A percentile compares a stretch with the other conserved stretches of the same genome.
Conservation (phyloP, 2,888 invertebrate species). For the Ochropacha duplaris region DNA sequence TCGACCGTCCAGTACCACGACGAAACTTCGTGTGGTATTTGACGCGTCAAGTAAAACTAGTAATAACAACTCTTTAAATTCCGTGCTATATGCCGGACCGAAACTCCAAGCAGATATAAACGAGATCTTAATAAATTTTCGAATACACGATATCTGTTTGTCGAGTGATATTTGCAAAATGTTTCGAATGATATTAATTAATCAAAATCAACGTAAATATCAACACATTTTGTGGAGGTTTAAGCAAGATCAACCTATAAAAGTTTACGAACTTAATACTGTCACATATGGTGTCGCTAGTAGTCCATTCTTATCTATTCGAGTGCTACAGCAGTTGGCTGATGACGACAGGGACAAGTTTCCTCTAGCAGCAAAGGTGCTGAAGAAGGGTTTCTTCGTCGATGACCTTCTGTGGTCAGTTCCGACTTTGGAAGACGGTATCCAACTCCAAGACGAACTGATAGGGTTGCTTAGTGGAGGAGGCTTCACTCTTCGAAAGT, state of each 20-base stretch:
- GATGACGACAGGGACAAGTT: conserved; percentile 15
- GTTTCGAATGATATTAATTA: conserved; percentile 10
- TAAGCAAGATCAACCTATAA: conserved; percentile 10
- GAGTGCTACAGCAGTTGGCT: conserved; percentile 15
- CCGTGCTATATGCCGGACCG: conserved; percentile 10
- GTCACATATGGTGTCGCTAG: too few species aligned
- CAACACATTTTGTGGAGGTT: conserved; percentile 23
- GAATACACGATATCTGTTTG: conserved; percentile 12
- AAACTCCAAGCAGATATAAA: conserved; percentile 10
- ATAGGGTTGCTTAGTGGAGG: too few species aligned
- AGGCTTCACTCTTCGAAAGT: too few species aligned
- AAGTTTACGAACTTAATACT: conserved; percentile 20
- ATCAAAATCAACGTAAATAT: conserved; percentile 10
- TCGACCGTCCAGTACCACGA: too few species aligned
- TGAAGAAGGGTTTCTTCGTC: conserved; percentile 7
- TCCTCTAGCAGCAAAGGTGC: conserved; percentile 8
- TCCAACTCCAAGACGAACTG: too few species aligned
- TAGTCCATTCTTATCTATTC: conserved; percentile 22
- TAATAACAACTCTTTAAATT: conserved; percentile 11
- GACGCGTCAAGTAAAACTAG: conserved; percentile 7
- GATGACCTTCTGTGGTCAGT: too few species aligned
- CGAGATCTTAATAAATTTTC: conserved; percentile 9
- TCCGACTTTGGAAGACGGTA: too few species aligned
- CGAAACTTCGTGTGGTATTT: too few species aligned
- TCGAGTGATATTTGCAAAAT: conserved; percentile 25